These are phyloP conservation scores for Odontesthes bonariensis DNA, from an alignment of 2,113 vertebrate species.

Conservation along the genomic window DNA sequence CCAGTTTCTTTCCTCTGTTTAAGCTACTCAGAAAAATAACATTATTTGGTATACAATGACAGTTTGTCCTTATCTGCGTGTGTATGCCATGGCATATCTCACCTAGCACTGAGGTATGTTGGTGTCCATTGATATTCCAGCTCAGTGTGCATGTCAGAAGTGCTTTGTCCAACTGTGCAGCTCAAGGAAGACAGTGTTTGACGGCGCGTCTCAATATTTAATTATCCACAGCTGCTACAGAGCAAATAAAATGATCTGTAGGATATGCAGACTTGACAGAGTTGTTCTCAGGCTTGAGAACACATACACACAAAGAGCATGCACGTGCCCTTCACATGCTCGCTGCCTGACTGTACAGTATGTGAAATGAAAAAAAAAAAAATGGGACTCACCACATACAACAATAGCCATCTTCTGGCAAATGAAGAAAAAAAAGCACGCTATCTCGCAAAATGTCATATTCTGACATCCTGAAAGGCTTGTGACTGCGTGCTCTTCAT, in stretches of 20 bases:
- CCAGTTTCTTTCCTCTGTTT: background rate
- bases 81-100: constrained; percentile 24
- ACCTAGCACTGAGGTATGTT: constrained; percentile 27
- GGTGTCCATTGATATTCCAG: constrained; percentile 77
- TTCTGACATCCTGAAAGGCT: constrained; percentile 37
- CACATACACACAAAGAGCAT: background rate
- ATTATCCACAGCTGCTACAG: constrained; percentile 76
- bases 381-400: background rate
- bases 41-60: constrained; percentile 27
- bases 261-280: constrained; percentile 58
- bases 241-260: constrained; percentile 68
- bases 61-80: constrained; percentile 35
- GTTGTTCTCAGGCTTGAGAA: constrained; percentile 35
- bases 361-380: constrained; percentile 14
- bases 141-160: constrained; percentile 67
- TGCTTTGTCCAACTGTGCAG: constrained; percentile 62
- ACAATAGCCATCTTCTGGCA: constrained; percentile 6
- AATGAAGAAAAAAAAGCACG: background rate
- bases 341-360: background rate
- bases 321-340: background rate
- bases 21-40: constrained; percentile 11
- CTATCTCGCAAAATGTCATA: constrained; percentile 48
- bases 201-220: constrained; percentile 73
- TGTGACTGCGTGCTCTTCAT: constrained; percentile 14
- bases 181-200: constrained; percentile 68